Conservation (phyloP, 2,113 vertebrate genomes). For the Poecilia latipinna region DNA sequence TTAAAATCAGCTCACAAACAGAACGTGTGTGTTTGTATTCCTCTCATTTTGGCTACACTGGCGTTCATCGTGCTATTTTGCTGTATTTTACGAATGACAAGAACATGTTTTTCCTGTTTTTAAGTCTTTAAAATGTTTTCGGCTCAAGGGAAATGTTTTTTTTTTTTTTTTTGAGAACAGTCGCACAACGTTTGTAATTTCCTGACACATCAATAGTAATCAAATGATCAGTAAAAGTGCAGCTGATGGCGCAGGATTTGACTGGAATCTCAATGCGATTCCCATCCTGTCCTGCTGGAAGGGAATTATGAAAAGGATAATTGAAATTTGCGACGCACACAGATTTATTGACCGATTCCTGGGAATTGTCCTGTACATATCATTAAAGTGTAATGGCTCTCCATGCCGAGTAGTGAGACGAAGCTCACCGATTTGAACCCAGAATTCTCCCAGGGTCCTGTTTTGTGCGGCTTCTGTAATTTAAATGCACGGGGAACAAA, state of each 20-base stretch:
- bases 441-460: constrained; percentile 35
- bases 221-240: neutral
- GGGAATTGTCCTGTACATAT: constrained; percentile 39
- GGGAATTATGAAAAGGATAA: constrained; percentile 24
- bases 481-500: constrained; percentile 27
- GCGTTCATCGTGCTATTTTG: neutral
- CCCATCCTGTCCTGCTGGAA: neutral
- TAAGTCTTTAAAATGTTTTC: neutral
- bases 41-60: neutral
- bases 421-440: constrained; percentile 36
- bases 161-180: no score
- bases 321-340: constrained; percentile 26
- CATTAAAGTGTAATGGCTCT: constrained; percentile 53
- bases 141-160: neutral
- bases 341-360: constrained; percentile 52
- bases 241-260: neutral
- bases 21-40: constrained; percentile 1
- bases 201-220: no score
- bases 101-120: neutral
- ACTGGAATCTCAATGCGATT: constrained; percentile 1
- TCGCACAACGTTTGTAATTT: no score
- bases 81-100: neutral
- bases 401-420: constrained; percentile 50
- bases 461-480: constrained; percentile 41
- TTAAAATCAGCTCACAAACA: constrained; percentile 6